Base-by-base conservation (phyloP, 2,888 invertebrate species). In the Heliconius ethilla region DNA sequence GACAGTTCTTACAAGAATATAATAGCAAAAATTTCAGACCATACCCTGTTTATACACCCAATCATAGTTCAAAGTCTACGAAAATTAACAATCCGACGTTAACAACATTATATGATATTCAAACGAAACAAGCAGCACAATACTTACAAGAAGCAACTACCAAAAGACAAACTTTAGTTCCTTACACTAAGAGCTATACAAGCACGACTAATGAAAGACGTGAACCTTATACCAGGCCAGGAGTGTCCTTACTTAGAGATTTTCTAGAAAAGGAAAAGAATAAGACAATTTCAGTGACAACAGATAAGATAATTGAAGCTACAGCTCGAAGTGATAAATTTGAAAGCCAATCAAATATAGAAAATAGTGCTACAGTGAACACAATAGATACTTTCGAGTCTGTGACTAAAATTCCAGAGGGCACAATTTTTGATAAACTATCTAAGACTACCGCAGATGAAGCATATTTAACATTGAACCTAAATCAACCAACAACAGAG, bases 151-250 rank as follows among this genome's bases (percentile, higher is more conserved):
- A 88, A 80, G 82, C 88, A 0, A 89, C 91, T 9, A 92, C 94
- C 6, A 94, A 93, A 82, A 85, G 93, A 25, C 91, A 93, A 62
- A 93, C 93, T 51, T 84, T 93, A 70, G 83, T 93, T n/a, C 92
- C 94, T 25, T 94, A 94, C 81, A 92, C 90, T 0, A 93, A 90
- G 80, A 89, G 89, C 79, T 92, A 91, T 77, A 86, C 89, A 1
- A 89, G 86, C 45, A 84, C 85, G 27, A 59, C 82, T 18, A 87
- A 86, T 75, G 88, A 88, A 69, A 91, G 88, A 79, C 91, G 89
- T 66, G 91, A 93, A 81, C 94, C 94, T 22, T 94, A 94, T 79
- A 93, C 94, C 1, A 88, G 94, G 82, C 94, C 94, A n/a, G 94
- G 94, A 62, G 89, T 94, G 33, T 94, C 93, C 9, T 82, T 91